phyloP scores from a whole-genome alignment of 2,113 vertebrate species.

The Morone saxatilis region DNA sequence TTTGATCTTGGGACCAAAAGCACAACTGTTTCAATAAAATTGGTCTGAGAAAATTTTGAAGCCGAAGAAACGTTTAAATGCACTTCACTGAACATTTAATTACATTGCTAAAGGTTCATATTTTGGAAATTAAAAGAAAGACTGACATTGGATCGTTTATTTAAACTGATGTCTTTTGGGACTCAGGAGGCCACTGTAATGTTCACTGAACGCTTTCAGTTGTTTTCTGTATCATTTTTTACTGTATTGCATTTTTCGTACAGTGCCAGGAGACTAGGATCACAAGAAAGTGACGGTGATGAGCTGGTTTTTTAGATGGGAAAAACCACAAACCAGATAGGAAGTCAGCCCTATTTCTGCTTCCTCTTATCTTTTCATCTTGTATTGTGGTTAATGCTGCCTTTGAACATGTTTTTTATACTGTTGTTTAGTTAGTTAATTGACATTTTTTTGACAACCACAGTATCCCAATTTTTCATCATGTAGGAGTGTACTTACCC shows the following conservation, averaged over 20 bases:
- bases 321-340: constrained; percentile 17
- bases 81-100: background rate
- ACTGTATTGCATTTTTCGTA: background rate
- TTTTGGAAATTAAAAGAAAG: background rate
- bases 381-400: background rate
- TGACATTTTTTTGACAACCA: background rate
- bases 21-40: background rate
- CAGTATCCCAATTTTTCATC: background rate
- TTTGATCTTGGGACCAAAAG: background rate
- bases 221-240: background rate
- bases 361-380: background rate
- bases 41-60: background rate
- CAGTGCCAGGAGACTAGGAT: background rate
- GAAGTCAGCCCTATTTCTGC: background rate
- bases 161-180: background rate
- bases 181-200: background rate
- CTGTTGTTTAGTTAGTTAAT: background rate
- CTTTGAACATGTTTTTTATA: background rate
- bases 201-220: background rate
- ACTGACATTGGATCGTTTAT: background rate
- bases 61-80: background rate
- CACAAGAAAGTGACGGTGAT: background rate
- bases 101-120: background rate
- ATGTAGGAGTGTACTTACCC: background rate
- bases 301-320: background rate